A percentile compares a stretch with the other conserved stretches of the same genome.
Evolutionary conservation across 1,140 invertebrate species (phyloP).

Genomic region (Drosophila bocqueti): DNA sequence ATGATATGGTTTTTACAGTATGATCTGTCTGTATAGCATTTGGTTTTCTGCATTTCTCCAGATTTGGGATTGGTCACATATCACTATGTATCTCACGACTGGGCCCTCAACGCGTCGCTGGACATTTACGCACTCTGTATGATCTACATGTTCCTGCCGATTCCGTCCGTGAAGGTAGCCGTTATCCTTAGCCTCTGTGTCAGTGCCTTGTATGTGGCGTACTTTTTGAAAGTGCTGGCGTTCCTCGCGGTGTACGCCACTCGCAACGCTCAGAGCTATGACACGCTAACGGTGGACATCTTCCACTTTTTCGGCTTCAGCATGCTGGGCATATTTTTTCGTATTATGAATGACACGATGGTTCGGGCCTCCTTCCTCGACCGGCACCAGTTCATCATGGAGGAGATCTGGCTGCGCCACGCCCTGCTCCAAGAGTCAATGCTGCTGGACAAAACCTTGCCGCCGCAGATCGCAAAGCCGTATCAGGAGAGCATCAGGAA

Average conservation of each 20-base stretch:
- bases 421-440: constrained; percentile 94
- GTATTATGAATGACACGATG: constrained; percentile 93
- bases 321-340: constrained; percentile 92
- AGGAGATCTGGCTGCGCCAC: constrained; percentile 91
- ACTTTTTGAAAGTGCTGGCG: constrained; percentile 88
- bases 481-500: constrained; percentile 91
- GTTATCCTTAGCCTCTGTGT: constrained; percentile 88
- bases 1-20: too few relatives aligned
- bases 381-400: constrained; percentile 92
- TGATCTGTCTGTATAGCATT: too few relatives aligned
- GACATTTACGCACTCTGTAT: constrained; percentile 89
- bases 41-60: neutral
- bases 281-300: constrained; percentile 86
- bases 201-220: constrained; percentile 87
- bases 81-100: constrained; percentile 77
- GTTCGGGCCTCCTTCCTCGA: constrained; percentile 94
- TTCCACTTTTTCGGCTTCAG: constrained; percentile 92
- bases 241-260: neutral
- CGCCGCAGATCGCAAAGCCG: constrained; percentile 92
- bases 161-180: constrained; percentile 88
- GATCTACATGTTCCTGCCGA: constrained; percentile 92
- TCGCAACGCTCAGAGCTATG: neutral
- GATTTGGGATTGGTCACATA: constrained; percentile 87
- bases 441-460: constrained; percentile 94
- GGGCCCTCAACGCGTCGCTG: constrained; percentile 87